Percentiles rank a stretch among this genome's conserved stretches.
phyloP scores from a whole-genome alignment of 1,140 invertebrate genomes.

The Dinoponera quadriceps region DNA sequence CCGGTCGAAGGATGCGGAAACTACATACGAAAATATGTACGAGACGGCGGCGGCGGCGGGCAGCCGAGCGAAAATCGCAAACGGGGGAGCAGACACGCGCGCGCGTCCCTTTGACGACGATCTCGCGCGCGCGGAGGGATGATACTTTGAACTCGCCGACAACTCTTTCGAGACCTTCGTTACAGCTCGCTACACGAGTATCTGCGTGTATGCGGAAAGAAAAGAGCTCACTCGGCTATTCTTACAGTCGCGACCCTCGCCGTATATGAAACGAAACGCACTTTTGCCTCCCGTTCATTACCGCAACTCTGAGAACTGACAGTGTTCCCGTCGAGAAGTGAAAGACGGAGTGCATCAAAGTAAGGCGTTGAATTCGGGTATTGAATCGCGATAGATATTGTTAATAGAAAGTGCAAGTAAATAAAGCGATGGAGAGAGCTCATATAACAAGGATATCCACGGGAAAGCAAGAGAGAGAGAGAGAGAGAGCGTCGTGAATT shows the following conservation, averaged over 20 bases:
- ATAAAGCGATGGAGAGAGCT: too few species aligned
- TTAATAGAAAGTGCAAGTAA: too few species aligned
- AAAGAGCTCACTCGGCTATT: conserved; percentile 13
- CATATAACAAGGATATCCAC: too few species aligned
- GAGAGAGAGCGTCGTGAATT: too few species aligned
- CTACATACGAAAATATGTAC: conserved; percentile 36
- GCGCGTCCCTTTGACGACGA: conserved; percentile 73
- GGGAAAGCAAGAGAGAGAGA: too few species aligned
- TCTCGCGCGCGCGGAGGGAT: conserved; percentile 67
- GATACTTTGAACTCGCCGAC: conserved; percentile 75
- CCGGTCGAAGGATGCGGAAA: conserved; percentile 28
- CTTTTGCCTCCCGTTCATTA: conserved; percentile 46
- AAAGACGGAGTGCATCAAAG: background rate
- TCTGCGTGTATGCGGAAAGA: conserved; percentile 10
- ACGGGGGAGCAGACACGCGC: conserved; percentile 71
- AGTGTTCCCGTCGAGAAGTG: background rate
- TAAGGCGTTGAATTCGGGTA: background rate
- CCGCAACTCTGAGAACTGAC: background rate
- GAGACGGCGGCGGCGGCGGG: conserved; percentile 51
- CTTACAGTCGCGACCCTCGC: conserved; percentile 12
- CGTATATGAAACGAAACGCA: conserved; percentile 34
- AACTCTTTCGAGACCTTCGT: conserved; percentile 63
- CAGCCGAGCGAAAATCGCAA: conserved; percentile 71
- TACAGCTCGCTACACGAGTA: conserved; percentile 59
- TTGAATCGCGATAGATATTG: background rate